Evolutionary conservation across 2,113 vertebrate species (phyloP).

Genomic region (Rhinopomastus cyanomelas): DNA sequence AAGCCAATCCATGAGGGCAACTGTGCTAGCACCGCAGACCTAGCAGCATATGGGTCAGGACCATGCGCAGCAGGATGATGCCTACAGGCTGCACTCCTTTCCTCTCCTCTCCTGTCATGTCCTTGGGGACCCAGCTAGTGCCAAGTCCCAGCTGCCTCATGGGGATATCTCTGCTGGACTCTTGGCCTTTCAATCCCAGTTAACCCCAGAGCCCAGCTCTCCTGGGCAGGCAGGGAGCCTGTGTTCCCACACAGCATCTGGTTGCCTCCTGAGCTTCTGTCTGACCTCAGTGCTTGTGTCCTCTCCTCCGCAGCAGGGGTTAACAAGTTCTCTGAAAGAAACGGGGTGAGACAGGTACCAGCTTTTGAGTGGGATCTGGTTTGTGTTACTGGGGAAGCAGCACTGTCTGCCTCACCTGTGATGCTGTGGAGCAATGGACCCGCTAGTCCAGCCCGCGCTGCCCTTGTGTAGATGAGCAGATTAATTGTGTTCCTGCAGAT

Average conservation of each 20-base stretch:
- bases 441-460: neutral
- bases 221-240: neutral
- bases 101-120: too few species aligned
- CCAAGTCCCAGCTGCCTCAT: fast-evolving
- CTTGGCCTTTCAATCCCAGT: neutral
- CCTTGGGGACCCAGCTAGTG: neutral
- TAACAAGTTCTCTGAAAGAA: neutral
- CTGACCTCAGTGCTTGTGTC: neutral
- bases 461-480: fast-evolving
- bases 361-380: neutral
- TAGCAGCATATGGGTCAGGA: fast-evolving
- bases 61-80: fast-evolving
- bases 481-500: neutral
- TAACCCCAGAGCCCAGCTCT: neutral
- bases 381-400: neutral
- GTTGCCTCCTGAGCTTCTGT: neutral
- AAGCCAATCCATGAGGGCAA: neutral
- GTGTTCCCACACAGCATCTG: neutral
- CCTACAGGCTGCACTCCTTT: neutral
- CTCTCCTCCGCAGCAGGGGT: neutral
- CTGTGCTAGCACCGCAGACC: too few species aligned
- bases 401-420: neutral
- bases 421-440: neutral
- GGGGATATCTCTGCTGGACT: neutral
- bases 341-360: neutral